phyloP scores from a whole-genome alignment of 2,797 vertebrate genomes.

The Rhodeus uyekii region DNA sequence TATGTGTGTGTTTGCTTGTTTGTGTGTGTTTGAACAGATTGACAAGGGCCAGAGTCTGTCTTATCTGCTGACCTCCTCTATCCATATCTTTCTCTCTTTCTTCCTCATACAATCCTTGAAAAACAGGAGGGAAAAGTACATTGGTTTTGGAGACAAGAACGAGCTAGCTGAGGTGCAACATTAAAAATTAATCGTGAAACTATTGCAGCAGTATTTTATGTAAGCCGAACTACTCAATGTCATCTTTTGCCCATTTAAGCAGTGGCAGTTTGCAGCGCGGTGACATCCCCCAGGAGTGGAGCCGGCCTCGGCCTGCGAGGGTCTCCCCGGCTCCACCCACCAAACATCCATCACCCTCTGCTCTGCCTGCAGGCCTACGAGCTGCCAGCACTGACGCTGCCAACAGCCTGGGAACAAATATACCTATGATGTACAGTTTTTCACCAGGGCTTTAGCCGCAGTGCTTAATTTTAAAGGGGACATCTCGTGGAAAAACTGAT shows the following conservation, averaged over 20 bases:
- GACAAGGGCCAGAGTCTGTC: not conserved
- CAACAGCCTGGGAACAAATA: conserved; percentile 29
- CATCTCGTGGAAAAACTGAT: not conserved
- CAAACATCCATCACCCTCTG: conserved; percentile 45
- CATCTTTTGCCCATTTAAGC: conserved; percentile 59
- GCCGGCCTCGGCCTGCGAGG: conserved; percentile 19
- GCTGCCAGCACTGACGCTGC: not conserved
- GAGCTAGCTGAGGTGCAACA: conserved; percentile 75
- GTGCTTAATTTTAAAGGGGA: conserved; percentile 13
- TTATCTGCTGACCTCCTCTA: conserved; percentile 38
- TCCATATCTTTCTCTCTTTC: conserved; percentile 27
- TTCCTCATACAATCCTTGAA: conserved; percentile 22
- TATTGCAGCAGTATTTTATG: conserved; percentile 80
- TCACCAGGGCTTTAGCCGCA: conserved; percentile 7
- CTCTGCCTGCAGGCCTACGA: conserved; percentile 10
- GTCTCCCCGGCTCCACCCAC: conserved; percentile 34
- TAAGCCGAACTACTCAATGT: conserved; percentile 67
- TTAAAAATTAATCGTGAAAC: conserved; percentile 85
- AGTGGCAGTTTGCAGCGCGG: conserved; percentile 43
- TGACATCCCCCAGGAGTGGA: conserved; percentile 55
- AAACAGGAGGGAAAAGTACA: conserved; percentile 46
- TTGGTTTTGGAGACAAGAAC: conserved; percentile 65
- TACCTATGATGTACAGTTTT: conserved; percentile 23
- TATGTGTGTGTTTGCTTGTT: not conserved
- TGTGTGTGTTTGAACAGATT: conserved; percentile 25